Conservation (phyloP, 2,113 vertebrate species). For the Colistium nudipinnis region DNA sequence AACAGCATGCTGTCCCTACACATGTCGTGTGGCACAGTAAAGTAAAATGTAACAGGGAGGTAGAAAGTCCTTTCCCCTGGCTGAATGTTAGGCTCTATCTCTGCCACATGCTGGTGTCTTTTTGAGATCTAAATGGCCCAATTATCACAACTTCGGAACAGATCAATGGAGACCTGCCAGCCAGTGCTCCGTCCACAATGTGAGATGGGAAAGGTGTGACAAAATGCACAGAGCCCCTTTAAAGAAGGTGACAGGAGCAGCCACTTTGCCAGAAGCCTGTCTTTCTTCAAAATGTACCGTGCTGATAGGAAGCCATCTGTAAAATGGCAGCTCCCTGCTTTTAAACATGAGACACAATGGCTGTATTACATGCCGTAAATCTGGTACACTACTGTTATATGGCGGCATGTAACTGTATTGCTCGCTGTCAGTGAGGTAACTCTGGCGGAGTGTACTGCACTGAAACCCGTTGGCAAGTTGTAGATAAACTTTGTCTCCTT, state of each 20-base stretch:
- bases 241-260: slow-evolving; percentile 65
- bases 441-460: slow-evolving; percentile 18
- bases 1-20: slow-evolving; percentile 32
- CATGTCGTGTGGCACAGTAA: slow-evolving; percentile 23
- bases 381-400: slow-evolving; percentile 29
- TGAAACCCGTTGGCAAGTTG: slow-evolving; percentile 19
- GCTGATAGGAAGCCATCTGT: slow-evolving; percentile 54
- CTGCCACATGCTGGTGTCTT: slow-evolving; percentile 68
- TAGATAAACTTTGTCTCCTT: slow-evolving; percentile 16
- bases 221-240: slow-evolving; percentile 70
- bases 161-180: slow-evolving; percentile 77
- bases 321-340: slow-evolving; percentile 37
- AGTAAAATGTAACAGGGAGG: slow-evolving; percentile 35
- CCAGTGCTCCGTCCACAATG: slow-evolving; percentile 66
- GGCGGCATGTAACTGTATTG: slow-evolving; percentile 17
- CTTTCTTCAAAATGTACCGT: slow-evolving; percentile 50
- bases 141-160: slow-evolving; percentile 73
- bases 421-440: slow-evolving; percentile 22
- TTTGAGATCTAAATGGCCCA: slow-evolving; percentile 77
- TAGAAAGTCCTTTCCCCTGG: slow-evolving; percentile 40
- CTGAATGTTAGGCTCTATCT: slow-evolving; percentile 42
- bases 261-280: slow-evolving; percentile 61
- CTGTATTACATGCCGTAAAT: slow-evolving; percentile 50
- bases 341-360: slow-evolving; percentile 54
- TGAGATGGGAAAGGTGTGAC: slow-evolving; percentile 72